phyloP scores from a whole-genome alignment of 2,888 invertebrate species.

The Eumerus sabulonum region DNA sequence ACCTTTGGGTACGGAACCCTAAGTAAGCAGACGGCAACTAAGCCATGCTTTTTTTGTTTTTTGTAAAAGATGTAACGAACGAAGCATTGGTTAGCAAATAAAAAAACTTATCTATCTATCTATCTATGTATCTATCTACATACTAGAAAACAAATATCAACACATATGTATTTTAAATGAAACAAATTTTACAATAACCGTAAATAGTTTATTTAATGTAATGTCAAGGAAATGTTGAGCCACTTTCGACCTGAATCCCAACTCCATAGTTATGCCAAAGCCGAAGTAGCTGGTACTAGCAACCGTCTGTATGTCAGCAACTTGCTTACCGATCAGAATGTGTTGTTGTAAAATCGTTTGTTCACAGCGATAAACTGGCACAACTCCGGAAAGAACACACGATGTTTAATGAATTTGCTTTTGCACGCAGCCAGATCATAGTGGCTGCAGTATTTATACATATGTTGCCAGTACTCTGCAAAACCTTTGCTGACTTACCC shows the following conservation, averaged over 20 bases:
- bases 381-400: slow-evolving; percentile 60
- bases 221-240: neutral
- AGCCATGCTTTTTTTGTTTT: too few species aligned
- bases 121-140: too few species aligned
- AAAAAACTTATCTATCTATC: too few species aligned
- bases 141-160: too few species aligned
- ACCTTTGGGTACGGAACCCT: too few species aligned
- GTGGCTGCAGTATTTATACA: slow-evolving; percentile 55
- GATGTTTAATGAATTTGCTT: slow-evolving; percentile 69
- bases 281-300: slow-evolving; percentile 15
- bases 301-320: slow-evolving; percentile 21
- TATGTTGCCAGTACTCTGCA: slow-evolving; percentile 47
- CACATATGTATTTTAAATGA: too few species aligned
- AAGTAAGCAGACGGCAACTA: too few species aligned
- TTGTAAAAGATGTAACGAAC: too few species aligned
- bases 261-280: slow-evolving; percentile 6
- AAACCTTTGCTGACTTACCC: slow-evolving; percentile 28
- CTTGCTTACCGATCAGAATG: slow-evolving; percentile 59
- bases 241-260: slow-evolving; percentile 13
- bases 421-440: slow-evolving; percentile 67
- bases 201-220: too few species aligned
- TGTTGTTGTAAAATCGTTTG: slow-evolving; percentile 66
- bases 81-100: too few species aligned
- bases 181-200: neutral
- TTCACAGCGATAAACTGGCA: slow-evolving; percentile 69